These are phyloP conservation scores for Chaetura pelagica DNA, from an alignment of 2,113 vertebrate genomes.

Conservation along the genomic window DNA sequence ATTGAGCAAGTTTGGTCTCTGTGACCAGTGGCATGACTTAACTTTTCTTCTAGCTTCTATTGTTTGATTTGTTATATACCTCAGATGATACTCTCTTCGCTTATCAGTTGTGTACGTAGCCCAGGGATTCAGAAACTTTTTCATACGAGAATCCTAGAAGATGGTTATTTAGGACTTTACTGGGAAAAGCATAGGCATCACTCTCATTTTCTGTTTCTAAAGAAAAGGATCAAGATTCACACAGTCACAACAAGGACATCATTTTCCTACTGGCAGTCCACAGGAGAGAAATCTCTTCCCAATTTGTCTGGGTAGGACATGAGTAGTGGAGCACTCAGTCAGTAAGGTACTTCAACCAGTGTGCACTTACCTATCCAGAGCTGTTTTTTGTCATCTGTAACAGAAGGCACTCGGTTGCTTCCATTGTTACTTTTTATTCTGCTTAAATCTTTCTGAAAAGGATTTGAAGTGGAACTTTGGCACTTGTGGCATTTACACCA, in stretches of 20 bases:
- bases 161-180: neutral
- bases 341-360: neutral
- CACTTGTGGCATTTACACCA: no score
- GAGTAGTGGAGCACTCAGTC: neutral
- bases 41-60: neutral
- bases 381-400: neutral
- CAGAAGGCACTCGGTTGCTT: neutral
- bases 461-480: neutral
- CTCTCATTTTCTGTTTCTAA: neutral
- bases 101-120: neutral
- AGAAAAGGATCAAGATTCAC: neutral
- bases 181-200: neutral
- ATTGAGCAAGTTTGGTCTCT: neutral
- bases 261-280: neutral
- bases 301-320: accelerated
- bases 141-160: neutral
- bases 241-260: neutral
- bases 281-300: neutral
- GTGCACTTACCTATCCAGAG: neutral
- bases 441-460: neutral
- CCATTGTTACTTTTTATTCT: neutral
- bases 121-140: neutral
- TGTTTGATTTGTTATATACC: neutral
- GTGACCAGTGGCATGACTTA: neutral
- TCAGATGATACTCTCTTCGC: neutral